phyloP scores from a whole-genome alignment of 2,888 invertebrate genomes.

The Heteromyza rotundicornis region DNA sequence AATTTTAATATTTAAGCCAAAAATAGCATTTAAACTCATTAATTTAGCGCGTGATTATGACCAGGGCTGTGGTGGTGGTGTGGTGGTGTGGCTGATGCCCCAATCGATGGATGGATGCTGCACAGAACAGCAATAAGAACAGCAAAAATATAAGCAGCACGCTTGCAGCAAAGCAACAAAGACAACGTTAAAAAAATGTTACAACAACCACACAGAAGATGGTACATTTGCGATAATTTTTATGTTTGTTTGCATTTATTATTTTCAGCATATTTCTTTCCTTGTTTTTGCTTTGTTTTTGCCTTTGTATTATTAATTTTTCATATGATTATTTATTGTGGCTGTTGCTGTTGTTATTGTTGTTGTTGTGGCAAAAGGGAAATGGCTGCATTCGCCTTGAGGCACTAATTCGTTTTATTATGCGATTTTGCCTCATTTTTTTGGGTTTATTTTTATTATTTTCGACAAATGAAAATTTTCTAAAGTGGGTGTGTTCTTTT shows the following conservation, averaged over 20 bases:
- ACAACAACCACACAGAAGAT: slow-evolving; percentile 31
- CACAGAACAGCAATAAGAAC: too few relatives aligned
- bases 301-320: neutral
- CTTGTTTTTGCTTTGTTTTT: neutral
- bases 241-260: slow-evolving; percentile 49
- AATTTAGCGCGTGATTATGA: slow-evolving; percentile 59
- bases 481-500: slow-evolving; percentile 4
- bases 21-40: slow-evolving; percentile 59
- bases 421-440: neutral
- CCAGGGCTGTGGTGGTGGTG: slow-evolving; percentile 34
- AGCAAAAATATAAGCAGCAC: too few relatives aligned
- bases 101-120: too few relatives aligned
- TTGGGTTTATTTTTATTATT: neutral
- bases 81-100: slow-evolving; percentile 8
- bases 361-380: slow-evolving; percentile 6
- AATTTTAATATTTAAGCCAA: slow-evolving; percentile 49
- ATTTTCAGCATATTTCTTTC: slow-evolving; percentile 16
- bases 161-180: neutral
- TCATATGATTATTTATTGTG: slow-evolving; percentile 1
- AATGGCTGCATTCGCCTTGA: slow-evolving; percentile 40
- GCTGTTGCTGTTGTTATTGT: slow-evolving; percentile 12
- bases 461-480: neutral
- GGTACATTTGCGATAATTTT: slow-evolving; percentile 55
- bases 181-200: neutral
- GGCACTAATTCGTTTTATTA: slow-evolving; percentile 49